Evolutionary conservation across 2,113 vertebrate genomes (phyloP).

Genomic region (Hirundichthys speculiger): DNA sequence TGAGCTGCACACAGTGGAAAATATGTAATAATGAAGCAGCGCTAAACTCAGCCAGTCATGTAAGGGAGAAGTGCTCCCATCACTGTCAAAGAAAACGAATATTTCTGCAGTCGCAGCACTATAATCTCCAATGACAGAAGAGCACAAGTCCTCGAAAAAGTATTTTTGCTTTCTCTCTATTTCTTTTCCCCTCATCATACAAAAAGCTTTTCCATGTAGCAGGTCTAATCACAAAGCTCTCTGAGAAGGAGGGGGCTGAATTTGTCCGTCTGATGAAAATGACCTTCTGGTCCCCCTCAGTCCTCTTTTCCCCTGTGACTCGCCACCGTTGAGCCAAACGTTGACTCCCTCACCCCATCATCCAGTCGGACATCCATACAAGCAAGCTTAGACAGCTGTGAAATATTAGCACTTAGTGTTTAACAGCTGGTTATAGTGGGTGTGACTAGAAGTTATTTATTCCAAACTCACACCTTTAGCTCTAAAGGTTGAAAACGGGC

Average conservation of each 20-base stretch:
- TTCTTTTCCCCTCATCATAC: constrained; percentile 50
- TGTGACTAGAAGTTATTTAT: neutral
- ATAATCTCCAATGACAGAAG: constrained; percentile 1
- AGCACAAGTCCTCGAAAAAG: constrained; percentile 18
- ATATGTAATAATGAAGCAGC: constrained; percentile 23
- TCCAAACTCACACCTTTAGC: neutral
- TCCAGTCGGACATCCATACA: constrained; percentile 25
- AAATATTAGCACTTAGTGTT: constrained; percentile 3
- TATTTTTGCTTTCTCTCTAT: constrained; percentile 13
- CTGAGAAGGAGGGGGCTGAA: constrained; percentile 30
- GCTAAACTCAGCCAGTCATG: constrained; percentile 9
- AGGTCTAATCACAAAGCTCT: constrained; percentile 9
- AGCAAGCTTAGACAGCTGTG: constrained; percentile 12
- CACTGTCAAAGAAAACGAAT: constrained; percentile 11
- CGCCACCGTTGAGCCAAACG: constrained; percentile 21
- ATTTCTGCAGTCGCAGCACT: constrained; percentile 13
- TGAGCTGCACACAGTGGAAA: constrained; percentile 1
- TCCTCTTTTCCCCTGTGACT: neutral
- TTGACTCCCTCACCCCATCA: constrained; percentile 20
- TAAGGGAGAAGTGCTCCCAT: constrained; percentile 18
- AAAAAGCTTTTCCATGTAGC: constrained; percentile 70
- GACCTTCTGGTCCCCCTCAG: constrained; percentile 46
- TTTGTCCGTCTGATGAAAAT: constrained; percentile 49
- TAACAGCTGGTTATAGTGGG: constrained; percentile 18
- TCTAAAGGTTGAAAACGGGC: neutral